phyloP scores from a whole-genome alignment of 2,113 vertebrate genomes.

The Callaeas wilsoni region DNA sequence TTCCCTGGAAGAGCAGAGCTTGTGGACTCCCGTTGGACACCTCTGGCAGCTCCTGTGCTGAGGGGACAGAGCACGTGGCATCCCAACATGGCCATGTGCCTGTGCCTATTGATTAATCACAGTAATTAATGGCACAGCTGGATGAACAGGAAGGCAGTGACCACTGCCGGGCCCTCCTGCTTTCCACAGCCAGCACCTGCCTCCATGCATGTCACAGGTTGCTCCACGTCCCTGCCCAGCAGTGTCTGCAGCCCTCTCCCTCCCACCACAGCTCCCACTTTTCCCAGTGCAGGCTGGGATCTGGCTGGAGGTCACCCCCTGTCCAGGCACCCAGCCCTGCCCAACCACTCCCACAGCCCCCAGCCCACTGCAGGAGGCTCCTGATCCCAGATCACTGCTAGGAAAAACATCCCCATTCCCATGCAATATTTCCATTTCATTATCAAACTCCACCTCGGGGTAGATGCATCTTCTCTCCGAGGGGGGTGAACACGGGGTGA shows the following conservation, averaged over 20 bases:
- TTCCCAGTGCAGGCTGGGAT: background rate
- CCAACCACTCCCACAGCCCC: accelerated
- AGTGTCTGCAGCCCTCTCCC: background rate
- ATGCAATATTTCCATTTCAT: background rate
- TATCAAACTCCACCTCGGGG: background rate
- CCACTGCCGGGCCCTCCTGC: background rate
- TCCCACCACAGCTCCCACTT: background rate
- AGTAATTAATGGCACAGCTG: background rate
- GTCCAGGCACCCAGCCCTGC: background rate
- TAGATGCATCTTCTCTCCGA: background rate
- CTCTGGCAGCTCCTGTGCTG: background rate
- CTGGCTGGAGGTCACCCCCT: background rate
- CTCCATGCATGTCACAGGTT: background rate
- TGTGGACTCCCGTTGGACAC: accelerated
- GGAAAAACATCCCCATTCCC: background rate
- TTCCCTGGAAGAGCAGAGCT: background rate
- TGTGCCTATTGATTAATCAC: background rate
- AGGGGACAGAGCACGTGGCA: background rate
- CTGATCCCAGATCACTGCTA: background rate
- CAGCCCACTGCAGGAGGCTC: background rate
- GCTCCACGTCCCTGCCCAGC: background rate
- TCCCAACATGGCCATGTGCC: background rate
- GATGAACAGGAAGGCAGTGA: background rate
- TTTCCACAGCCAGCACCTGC: background rate
- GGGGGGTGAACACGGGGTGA: background rate